Evolutionary conservation across 2,888 invertebrate genomes (phyloP).

Genomic region (Harmothoe impar): DNA sequence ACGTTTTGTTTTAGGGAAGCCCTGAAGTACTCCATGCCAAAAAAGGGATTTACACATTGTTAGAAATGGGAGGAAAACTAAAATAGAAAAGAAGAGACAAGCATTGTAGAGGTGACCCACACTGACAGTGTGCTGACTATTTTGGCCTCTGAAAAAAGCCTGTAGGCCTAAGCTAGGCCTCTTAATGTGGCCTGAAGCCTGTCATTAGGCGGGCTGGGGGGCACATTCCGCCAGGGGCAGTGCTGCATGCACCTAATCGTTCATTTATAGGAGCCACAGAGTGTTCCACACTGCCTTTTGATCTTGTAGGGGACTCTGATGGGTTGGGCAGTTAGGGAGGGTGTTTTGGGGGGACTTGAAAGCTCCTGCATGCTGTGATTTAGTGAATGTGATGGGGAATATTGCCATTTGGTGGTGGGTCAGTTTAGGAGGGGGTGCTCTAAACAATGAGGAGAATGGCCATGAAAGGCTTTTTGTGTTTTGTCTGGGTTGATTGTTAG

Average conservation of each 20-base stretch:
- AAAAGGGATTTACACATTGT: background rate
- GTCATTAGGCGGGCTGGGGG: background rate
- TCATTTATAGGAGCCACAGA: conserved; percentile 31
- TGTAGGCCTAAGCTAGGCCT: background rate
- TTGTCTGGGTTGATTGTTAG: background rate
- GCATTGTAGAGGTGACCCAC: background rate
- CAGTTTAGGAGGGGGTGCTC: background rate
- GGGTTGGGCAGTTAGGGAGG: background rate
- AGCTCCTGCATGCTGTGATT: background rate
- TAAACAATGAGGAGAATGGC: background rate
- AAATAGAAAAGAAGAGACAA: background rate
- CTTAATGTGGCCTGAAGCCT: background rate
- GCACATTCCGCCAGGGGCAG: background rate
- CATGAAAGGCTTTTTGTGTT: conserved; percentile 34
- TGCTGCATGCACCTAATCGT: background rate
- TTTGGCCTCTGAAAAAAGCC: conserved; percentile 15
- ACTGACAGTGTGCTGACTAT: background rate
- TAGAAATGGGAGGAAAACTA: background rate
- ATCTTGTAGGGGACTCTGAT: conserved; percentile 16
- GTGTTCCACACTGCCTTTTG: conserved; percentile 14
- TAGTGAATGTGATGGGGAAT: background rate
- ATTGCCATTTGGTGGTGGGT: conserved; percentile 5
- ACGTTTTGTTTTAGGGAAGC: background rate
- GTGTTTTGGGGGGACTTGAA: background rate
- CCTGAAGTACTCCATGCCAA: background rate